These are phyloP conservation scores for Asarcornis scutulata DNA, from an alignment of 2,113 vertebrate species.

Conservation along the genomic window DNA sequence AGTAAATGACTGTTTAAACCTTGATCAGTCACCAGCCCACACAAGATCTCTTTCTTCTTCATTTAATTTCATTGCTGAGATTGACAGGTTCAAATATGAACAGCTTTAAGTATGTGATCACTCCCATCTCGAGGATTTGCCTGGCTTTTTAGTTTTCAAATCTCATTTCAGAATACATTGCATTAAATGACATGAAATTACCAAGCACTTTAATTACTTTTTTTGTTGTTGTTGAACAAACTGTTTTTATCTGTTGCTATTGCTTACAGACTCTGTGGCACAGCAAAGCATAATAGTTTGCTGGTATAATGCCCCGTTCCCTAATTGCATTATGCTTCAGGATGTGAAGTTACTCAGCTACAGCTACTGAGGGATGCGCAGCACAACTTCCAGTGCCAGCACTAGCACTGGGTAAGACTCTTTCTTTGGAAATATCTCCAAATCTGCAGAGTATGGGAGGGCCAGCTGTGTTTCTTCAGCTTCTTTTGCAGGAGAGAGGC, in stretches of 20 bases:
- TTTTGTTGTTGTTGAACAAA: not conserved
- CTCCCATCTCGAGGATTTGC: constrained; percentile 27
- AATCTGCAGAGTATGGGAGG: not conserved
- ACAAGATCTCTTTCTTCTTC: constrained; percentile 25
- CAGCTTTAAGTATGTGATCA: constrained; percentile 33
- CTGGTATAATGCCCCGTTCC: not conserved
- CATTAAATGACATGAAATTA: constrained; percentile 36
- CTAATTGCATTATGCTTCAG: not conserved
- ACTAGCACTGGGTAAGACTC: not conserved
- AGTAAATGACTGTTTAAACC: constrained; percentile 38
- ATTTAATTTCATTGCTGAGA: constrained; percentile 37
- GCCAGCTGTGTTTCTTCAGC: not conserved
- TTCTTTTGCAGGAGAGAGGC: not conserved
- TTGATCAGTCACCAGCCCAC: constrained; percentile 25
- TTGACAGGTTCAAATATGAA: constrained; percentile 29
- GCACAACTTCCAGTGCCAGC: not conserved
- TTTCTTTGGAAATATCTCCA: not conserved
- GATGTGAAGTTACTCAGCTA: not conserved
- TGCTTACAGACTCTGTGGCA: not conserved
- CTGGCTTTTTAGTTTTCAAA: constrained; percentile 32
- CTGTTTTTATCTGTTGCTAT: not conserved
- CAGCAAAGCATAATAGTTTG: not conserved
- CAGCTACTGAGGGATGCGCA: not conserved
- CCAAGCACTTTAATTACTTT: constrained; percentile 46
- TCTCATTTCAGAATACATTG: constrained; percentile 35